phyloP scores from a whole-genome alignment of 2,113 vertebrate species.

The Peromyscus californicus region DNA sequence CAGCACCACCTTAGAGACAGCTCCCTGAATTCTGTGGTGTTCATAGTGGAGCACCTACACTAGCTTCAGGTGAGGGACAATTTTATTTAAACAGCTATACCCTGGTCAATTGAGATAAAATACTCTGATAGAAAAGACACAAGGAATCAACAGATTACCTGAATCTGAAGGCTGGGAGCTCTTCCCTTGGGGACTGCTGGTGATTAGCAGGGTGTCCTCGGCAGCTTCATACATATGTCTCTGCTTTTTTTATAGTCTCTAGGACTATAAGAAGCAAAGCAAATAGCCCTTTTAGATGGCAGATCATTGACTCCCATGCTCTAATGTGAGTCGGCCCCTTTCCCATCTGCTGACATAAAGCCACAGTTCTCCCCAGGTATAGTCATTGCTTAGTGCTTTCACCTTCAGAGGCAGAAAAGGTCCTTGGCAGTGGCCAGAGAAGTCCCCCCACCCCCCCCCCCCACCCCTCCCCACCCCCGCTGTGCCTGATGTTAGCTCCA shows the following conservation, averaged over 20 bases:
- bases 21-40: background rate
- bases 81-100: rapidly evolving
- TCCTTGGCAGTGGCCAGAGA: rapidly evolving
- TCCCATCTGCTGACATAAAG: background rate
- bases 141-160: background rate
- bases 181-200: background rate
- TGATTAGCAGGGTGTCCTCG: background rate
- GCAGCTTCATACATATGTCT: background rate
- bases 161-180: background rate
- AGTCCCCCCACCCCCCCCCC: background rate
- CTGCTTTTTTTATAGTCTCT: background rate
- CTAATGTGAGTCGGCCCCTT: background rate
- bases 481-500: too few relatives aligned
- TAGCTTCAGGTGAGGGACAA: background rate
- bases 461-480: rapidly evolving
- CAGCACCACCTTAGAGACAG: background rate
- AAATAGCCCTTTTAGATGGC: background rate
- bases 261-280: background rate
- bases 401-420: background rate
- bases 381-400: background rate
- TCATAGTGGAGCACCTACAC: background rate
- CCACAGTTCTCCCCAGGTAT: background rate
- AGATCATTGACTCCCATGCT: rapidly evolving
- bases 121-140: background rate
- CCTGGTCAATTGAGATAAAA: background rate